Evolutionary conservation across 2,797 vertebrate genomes (phyloP), one percentile per base, ranked within the genome.

Genomic region (Erpetoichthys calabaricus): DNA sequence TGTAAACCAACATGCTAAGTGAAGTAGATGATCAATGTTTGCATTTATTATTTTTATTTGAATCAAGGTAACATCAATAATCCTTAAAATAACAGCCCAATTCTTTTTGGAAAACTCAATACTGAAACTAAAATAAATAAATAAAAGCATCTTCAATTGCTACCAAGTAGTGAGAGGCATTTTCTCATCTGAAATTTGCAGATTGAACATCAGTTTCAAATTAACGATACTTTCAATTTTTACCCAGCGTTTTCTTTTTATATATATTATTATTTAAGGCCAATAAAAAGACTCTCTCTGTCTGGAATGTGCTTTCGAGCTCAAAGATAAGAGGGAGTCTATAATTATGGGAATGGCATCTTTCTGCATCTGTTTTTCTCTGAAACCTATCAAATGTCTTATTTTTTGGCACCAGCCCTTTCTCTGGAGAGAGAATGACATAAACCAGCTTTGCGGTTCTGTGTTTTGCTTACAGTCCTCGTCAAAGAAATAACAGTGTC

Each of bases 381-480:
- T 82, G 81, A 89, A 86, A 86, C 80, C 84, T 85, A 91, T 92
- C 90, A 85, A 89, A 87, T 88, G 86, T 86, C 85, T 88, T 81
- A 83, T 81, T 87, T 65, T 84, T 86, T 89, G 87, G 87, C 87
- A 86, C 83, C 71, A 72, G 73, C 70, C 78, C 78, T 75, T 83
- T 81, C 85, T 81, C 77, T 72, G 75, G 80, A 78, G 74, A 80
- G 77, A 73, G 82, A 79, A 85, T 84, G 84, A 89, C 85, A 86
- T 85, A 87, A 89, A 89, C 82, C 80, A 89, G 86, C 86, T 88
- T 88, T 89, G 86, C 82, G 82, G 87, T 86, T 83, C 79, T 82
- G 82, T 75, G 81, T 83, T 87, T 89, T 80, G 86, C 80, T 84
- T 78, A 85, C 85, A 89, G 83, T 83, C 81, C 75, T 72, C 25